Evolutionary conservation across 2,113 vertebrate genomes (phyloP), one percentile per base, ranked within the genome.

Genomic region (Chloebia gouldiae): DNA sequence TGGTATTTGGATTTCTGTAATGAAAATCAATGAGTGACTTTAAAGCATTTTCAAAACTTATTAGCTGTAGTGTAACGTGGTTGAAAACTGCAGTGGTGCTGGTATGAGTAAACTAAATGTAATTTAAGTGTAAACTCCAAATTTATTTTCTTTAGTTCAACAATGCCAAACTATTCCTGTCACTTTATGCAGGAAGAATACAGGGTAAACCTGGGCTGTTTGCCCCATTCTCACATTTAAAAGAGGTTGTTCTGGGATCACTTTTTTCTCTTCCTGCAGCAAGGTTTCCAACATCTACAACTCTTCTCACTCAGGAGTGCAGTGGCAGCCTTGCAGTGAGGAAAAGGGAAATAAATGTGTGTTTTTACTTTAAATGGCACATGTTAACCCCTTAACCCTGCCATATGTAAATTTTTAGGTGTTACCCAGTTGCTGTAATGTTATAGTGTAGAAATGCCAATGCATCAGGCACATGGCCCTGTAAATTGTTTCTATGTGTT

Each of bases 21-120:
- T 79, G 85, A 92, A 95, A 95, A 92, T 79, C 93, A 80, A 44
- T 95, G 75, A 70, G 59, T 89, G 53, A 71, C 78, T 92, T 92
- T 86, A 76, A 91, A 95, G 31, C 54, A 33, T 95, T 92, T 93
- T 95, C 57, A 45, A 63, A 72, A 80, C 53, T 71, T 84, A 56
- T 15, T 59, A 81, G 25, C n/a, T 92, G 28, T 27, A 23, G 37
- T 72, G 60, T 57, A 66, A 66, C 64, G 17, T 90, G 71, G 24
- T 19, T 81, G 53, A 79, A 81, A 84, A 68, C 53, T 45, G 54
- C 5, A 7, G 7, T 40, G n/a, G 13, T 56, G 51, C 28, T 33
- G n/a, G 12, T 30, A 21, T 44, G 53, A 75, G 49, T 13, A 64
- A 40, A 39, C 15, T 53, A 44, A 75, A 31, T 44, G 17, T 64